Evolutionary conservation across 2,888 invertebrate genomes (phyloP), one percentile per base, ranked within the genome.

Genomic region (Drosophila cyrtoloma): DNA sequence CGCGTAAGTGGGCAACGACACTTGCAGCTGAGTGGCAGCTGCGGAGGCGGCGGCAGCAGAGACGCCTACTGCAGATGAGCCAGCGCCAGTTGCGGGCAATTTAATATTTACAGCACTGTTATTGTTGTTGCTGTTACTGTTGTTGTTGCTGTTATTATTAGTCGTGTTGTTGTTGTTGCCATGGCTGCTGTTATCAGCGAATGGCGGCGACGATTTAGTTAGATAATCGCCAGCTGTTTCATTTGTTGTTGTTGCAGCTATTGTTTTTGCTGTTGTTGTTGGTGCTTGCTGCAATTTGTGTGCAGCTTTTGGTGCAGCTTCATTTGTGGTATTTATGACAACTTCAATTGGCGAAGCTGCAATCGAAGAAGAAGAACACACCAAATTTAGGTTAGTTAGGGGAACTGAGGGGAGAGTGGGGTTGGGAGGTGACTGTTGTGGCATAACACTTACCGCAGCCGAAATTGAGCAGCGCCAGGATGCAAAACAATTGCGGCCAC

Each of bases 201-300:
- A 55, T 60, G 77, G 69, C 73, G 63, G 60, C 69, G 77, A 68
- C 76, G 76, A 75, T 75, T 67, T 76, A 52, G 71, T 80, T 75
- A 81, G 87, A 88, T 88, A 88, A 90, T 89, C 79, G 74, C 83
- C 87, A 88, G 90, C 87, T 90, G 87, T 81, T 87, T 84, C 72
- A 63, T 77, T 78, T 63, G 75, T 35, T 69, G 58, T 60, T 71
- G 68, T 61, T 53, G 66, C 42, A 50, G 63, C 10, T 58, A 74
- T 51, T 57, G 61, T 26, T 42, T 56, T 33, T 39, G 53, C 35
- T 53, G 65, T 44, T 42, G 66, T 58, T 63, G 77, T 61, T 42
- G 70, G 44, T 39, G 64, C 67, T 33, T 72, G 73, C 69, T 77
- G 52, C 39, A 67, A 58, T 81, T 70, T 77, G 70, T 74, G 75